Base-by-base conservation (phyloP, 2,113 vertebrate species). In the Monopterus albus region DNA sequence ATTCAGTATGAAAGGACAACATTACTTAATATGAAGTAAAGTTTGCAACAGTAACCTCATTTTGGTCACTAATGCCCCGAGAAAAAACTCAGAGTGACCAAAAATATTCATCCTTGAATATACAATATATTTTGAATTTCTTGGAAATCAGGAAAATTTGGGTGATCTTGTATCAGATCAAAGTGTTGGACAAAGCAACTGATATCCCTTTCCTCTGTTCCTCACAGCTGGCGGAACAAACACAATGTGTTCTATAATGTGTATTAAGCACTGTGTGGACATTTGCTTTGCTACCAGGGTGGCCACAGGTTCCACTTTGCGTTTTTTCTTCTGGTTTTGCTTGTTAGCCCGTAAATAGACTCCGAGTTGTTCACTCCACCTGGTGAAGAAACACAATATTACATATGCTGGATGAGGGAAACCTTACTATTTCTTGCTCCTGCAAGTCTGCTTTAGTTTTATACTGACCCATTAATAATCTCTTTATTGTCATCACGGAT, bases 401-500 rank as follows among this genome's bases (percentile, higher is more conserved):
- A 43, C 8, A 56, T 1, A 23, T 21, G 15, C 9, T 4, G 12
- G 14, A 52, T 1, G 11, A 7, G 26, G 2, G 2, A 33, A 38
- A 14, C 39, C 15, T 2, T 0, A 2, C 2, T 6, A 25, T 10
- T 15, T 1, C 6, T 60, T 0, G 42, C 43, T 57, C 15, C 5
- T 6, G 4, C 40, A 0, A 10, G 13, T n/a, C 0, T 0, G 38
- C 8, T 15, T 0, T n/a, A 11, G 51, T 28, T 49, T 6, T 6
- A 7, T 4, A 80, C 90, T 3, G 23, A 92, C 92, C 92, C 91
- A 14, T 84, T 91, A 9, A 90, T 92, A 65, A 90, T 85, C 65
- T 93, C 92, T 63, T 83, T 89, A 21, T 62, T 91, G 57, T 93
- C 91, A 1, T 82, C 91, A 1, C 92, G 87, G 75, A 93, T 89